Conservation (phyloP, 2,888 invertebrate species). For the Acanthosepion pharaonis region DNA sequence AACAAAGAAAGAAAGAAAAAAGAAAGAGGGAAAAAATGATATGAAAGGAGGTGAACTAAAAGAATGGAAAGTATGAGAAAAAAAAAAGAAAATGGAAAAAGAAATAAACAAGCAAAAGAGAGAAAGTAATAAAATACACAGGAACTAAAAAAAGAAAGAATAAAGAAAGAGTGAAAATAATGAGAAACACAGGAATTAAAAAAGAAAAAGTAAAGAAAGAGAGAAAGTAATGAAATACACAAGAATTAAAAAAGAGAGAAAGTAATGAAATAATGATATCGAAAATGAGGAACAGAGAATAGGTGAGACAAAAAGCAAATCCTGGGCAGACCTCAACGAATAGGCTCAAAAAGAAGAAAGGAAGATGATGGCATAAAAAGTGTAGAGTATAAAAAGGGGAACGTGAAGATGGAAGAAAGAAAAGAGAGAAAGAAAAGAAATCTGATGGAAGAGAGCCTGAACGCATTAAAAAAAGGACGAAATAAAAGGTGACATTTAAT, state of each 20-base stretch:
- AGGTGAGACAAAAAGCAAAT: neutral
- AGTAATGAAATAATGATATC: neutral
- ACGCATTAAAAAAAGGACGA: neutral
- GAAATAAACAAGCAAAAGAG: too few species aligned
- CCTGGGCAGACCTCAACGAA: neutral
- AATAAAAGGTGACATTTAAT: slow-evolving; percentile 33
- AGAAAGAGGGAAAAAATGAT: too few species aligned
- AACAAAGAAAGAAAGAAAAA: too few species aligned
- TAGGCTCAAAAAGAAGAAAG: neutral
- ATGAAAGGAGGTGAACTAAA: too few species aligned
- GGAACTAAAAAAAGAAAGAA: too few species aligned
- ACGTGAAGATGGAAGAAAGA: neutral
- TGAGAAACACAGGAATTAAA: neutral
- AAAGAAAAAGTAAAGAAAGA: neutral
- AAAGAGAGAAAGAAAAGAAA: neutral
- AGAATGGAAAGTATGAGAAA: too few species aligned
- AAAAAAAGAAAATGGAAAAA: too few species aligned
- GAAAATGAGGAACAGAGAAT: neutral
- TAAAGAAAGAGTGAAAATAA: neutral
- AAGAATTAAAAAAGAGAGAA: neutral
- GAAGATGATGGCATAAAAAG: neutral
- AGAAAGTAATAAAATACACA: too few species aligned
- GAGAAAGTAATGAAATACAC: neutral
- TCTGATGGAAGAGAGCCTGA: neutral
- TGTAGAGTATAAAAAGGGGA: neutral